Evolutionary conservation across 2,888 invertebrate species (phyloP).

Genomic region (Polydrusus tereticollis): DNA sequence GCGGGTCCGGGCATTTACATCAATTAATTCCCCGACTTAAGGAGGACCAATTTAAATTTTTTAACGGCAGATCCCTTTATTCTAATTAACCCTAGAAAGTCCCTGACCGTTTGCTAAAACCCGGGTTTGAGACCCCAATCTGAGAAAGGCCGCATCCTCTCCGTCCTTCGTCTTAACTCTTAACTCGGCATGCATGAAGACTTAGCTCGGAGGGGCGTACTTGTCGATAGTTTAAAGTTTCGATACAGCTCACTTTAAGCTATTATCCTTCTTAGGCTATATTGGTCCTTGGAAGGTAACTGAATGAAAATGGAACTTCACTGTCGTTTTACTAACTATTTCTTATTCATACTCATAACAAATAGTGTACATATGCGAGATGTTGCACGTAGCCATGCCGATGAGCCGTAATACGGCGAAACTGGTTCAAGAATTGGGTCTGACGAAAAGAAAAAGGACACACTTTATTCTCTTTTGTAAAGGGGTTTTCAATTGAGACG

Average conservation of each 20-base stretch:
- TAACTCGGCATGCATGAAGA: constrained; percentile 62
- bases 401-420: too few relatives aligned
- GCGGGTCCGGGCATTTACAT: constrained; percentile 44
- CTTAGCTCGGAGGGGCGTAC: constrained; percentile 51
- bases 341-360: too few relatives aligned
- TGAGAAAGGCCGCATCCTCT: constrained; percentile 51
- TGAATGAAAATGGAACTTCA: too few relatives aligned
- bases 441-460: too few relatives aligned
- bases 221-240: constrained; percentile 19
- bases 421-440: too few relatives aligned
- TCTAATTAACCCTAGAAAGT: constrained; percentile 59
- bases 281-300: too few relatives aligned
- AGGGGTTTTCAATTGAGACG: too few relatives aligned
- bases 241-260: background rate
- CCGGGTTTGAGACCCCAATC: constrained; percentile 56
- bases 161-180: constrained; percentile 50
- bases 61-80: constrained; percentile 53
- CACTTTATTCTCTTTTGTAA: too few relatives aligned
- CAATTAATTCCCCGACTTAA: constrained; percentile 51
- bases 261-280: too few relatives aligned
- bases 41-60: constrained; percentile 57
- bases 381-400: too few relatives aligned
- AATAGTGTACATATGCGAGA: too few relatives aligned
- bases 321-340: too few relatives aligned
- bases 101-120: constrained; percentile 54